Base-by-base conservation (phyloP, 2,797 vertebrate genomes). In the Urophycis tenuis region DNA sequence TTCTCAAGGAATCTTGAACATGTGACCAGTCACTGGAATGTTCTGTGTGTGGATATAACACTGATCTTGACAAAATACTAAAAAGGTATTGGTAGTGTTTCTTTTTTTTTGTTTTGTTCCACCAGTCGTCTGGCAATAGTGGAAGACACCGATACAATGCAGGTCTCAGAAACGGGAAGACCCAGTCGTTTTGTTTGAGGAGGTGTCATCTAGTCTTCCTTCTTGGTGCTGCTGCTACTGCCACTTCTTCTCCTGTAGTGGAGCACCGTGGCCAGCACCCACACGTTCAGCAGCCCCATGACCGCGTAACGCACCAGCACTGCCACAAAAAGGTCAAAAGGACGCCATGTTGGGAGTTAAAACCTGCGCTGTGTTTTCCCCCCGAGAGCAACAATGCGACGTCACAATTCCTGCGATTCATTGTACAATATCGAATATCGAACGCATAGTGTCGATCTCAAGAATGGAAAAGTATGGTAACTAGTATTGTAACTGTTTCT, bases 211-310 rank as follows among this genome's bases (percentile, higher is more conserved):
- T 91, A 98, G 71, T 95, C 93, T 0, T 88, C 88, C 85, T 96
- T 98, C 85, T 87, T 88, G 72, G 75, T n/a, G 2, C 85, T 78
- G 89, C 85, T 71, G 77, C 86, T 53, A 5, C 3, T 49, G 45
- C 45, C 17, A n/a, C 25, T n/a, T 29, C n/a, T 93, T 82, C 83
- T 96, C 87, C 90, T 93, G 92, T 98, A 99, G 87, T 88, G 88
- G 76, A 96, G 81, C 19, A 97, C 86, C 0, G 95, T 95, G 74
- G 91, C 86, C 34, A 94, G 92, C 79, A 99, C 95, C 96, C 96
- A 98, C 53, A 92, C 35, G 78, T 99, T 98, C 86, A 99, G 92
- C 85, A 91, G 75, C 25, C 95, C 87, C 94, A 96, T 95, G 84
- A 83, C 83, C 45, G 95, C 78, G 80, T 96, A 98, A 49, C 96